Evolutionary conservation across 2,113 vertebrate genomes (phyloP).

Genomic region (Tylochromis polylepis): DNA sequence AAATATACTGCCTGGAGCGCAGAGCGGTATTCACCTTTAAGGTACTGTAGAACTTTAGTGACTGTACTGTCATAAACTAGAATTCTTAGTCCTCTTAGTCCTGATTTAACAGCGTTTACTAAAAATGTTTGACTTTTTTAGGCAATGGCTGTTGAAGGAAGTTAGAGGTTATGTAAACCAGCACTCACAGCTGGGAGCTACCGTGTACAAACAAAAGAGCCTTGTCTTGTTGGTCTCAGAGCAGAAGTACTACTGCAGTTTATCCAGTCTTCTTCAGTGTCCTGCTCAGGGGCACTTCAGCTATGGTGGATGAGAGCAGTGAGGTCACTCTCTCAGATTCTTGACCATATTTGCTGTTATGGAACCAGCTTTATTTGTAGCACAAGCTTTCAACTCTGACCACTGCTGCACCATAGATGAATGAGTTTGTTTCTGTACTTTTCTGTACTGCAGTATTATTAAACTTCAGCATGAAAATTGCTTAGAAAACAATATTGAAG

Average conservation of each 20-base stretch:
- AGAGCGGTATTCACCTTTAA: constrained; percentile 20
- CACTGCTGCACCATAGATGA: neutral
- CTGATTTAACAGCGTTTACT: constrained; percentile 41
- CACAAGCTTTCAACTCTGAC: neutral
- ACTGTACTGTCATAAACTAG: constrained; percentile 17
- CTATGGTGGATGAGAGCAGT: constrained; percentile 21
- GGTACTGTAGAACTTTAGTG: constrained; percentile 1
- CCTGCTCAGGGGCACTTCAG: constrained; percentile 39
- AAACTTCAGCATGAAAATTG: neutral
- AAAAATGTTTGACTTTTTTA: constrained; percentile 44
- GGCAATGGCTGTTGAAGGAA: neutral
- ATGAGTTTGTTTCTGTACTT: neutral
- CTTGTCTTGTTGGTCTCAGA: constrained; percentile 37
- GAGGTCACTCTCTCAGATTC: constrained; percentile 19
- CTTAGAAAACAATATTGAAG: constrained; percentile 28
- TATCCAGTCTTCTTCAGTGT: constrained; percentile 32
- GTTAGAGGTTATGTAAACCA: constrained; percentile 20
- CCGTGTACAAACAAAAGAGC: constrained; percentile 25
- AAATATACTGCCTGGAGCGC: constrained; percentile 8
- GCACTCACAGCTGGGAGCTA: constrained; percentile 34
- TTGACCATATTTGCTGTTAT: neutral
- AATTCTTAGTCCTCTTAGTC: constrained; percentile 9
- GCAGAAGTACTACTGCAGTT: constrained; percentile 18
- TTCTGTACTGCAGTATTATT: neutral
- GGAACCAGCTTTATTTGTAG: neutral